Base-by-base conservation (phyloP, 2,113 vertebrate genomes). In the Apodemus speciosus region DNA sequence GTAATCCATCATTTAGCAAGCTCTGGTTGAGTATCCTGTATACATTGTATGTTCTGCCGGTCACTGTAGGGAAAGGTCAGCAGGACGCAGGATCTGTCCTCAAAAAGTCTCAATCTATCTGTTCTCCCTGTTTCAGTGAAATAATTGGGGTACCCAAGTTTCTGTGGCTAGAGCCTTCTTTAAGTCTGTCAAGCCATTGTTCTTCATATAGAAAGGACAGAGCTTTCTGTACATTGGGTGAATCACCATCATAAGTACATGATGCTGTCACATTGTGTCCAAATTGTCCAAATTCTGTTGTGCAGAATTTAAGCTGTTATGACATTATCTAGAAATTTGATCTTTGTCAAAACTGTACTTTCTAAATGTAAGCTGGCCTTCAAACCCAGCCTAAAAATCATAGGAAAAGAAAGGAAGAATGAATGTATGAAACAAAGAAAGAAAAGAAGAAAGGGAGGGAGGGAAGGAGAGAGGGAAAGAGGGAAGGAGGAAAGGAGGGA, bases 361-460 rank as follows among this genome's bases (percentile, higher is more conserved):
- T 95, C 58, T 94, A 80, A 94, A 93, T 85, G 51, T 96, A 95
- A 96, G 80, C 58, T 96, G 79, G 89, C 35, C 62, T 94, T 96
- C 88, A 90, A 88, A 95, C 86, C 51, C 90, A 85, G 56, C 77
- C 85, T 95, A 90, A 94, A 97, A 95, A 38, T 86, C 77, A 89
- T 21, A 91, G 93, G 83, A 71, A 94, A 93, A 58, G 9, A 96
- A 95, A 66, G 64, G 4, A 13, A 20, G 56, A 56, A 56, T 25
- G 23, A 62, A 62, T 32, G 64, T 32, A 66, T 5, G 64, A 32
- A 66, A 23, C 60, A 62, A 62, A 62, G 58, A 60, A 62, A 62
- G 58, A 27, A 25, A 62, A 16, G 16, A 16, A 56, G 15, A 18
- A 16, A 62, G 60, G 13, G 3, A 64, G 62, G 11, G 49, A 91